A percentile compares a stretch with the other conserved stretches of the same genome.
Evolutionary conservation across 1,140 invertebrate species (phyloP).

Genomic region (Tribolium madens): DNA sequence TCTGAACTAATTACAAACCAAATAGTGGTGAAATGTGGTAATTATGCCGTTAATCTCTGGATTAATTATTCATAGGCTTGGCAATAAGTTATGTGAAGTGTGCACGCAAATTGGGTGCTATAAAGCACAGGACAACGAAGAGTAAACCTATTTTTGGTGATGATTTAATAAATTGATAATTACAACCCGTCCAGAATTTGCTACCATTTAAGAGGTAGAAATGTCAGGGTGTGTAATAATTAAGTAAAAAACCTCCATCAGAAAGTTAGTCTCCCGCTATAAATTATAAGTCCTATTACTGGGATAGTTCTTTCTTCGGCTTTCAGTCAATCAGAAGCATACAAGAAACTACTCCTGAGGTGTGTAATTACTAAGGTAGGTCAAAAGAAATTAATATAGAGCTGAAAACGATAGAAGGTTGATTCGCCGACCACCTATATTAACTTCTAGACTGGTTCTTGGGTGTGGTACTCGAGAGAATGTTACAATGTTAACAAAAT

Average conservation of each 20-base stretch:
- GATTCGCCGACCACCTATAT: slow-evolving; percentile 25
- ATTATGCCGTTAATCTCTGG: slow-evolving; percentile 41
- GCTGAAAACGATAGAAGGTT: slow-evolving; percentile 21
- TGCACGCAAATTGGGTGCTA: slow-evolving; percentile 13
- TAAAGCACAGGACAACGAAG: not conserved
- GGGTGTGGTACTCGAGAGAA: slow-evolving; percentile 46
- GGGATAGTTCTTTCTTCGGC: not conserved
- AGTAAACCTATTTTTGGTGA: not conserved
- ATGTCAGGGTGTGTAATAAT: slow-evolving; percentile 21
- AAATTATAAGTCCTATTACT: slow-evolving; percentile 2
- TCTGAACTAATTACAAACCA: slow-evolving; percentile 39
- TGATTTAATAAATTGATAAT: slow-evolving; percentile 10
- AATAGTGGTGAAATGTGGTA: slow-evolving; percentile 38
- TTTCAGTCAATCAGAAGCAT: slow-evolving; percentile 19
- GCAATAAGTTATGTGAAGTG: slow-evolving; percentile 28
- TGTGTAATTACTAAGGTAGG: slow-evolving; percentile 47
- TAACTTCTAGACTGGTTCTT: slow-evolving; percentile 42
- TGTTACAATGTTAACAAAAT: slow-evolving; percentile 51
- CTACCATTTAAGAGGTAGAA: slow-evolving; percentile 6
- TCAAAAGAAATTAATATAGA: slow-evolving; percentile 40
- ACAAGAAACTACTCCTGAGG: slow-evolving; percentile 36
- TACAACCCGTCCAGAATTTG: slow-evolving; percentile 13
- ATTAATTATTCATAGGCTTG: slow-evolving; percentile 38
- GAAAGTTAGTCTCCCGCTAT: not conserved
- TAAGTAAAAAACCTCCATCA: slow-evolving; percentile 8